Evolutionary conservation across 1,140 invertebrate genomes (phyloP).

Genomic region (Drosophila albomicans): DNA sequence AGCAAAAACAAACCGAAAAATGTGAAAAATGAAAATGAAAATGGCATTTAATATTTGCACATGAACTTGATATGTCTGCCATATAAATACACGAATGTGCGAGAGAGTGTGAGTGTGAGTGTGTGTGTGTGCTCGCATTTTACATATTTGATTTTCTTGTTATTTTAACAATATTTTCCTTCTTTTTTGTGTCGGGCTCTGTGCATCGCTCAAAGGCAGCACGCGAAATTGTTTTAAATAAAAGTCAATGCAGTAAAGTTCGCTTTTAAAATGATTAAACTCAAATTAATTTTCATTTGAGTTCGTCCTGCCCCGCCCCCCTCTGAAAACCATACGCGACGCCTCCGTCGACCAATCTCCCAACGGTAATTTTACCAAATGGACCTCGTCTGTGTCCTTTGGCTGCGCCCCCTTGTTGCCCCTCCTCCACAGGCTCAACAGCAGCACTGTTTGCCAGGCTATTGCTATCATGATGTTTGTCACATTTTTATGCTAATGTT

Average conservation of each 20-base stretch:
- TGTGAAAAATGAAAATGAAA: constrained; percentile 69
- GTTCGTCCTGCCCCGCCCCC: background rate
- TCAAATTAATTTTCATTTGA: constrained; percentile 76
- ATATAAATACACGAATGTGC: background rate
- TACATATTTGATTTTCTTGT: constrained; percentile 71
- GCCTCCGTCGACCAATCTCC: constrained; percentile 17
- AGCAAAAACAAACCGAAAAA: constrained; percentile 47
- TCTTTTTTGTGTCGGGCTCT: constrained; percentile 28
- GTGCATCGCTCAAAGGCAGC: constrained; percentile 47
- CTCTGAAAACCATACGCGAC: background rate
- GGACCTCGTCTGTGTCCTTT: constrained; percentile 20
- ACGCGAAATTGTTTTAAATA: constrained; percentile 76
- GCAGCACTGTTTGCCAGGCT: constrained; percentile 8
- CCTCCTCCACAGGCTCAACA: background rate
- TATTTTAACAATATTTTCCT: constrained; percentile 21
- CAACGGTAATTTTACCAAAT: constrained; percentile 49
- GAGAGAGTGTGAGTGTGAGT: constrained; percentile 10
- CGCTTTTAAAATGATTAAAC: constrained; percentile 81
- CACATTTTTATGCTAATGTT: constrained; percentile 79
- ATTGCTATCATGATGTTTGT: constrained; percentile 63
- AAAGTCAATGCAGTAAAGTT: constrained; percentile 69
- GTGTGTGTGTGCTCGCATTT: constrained; percentile 51
- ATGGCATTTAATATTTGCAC: constrained; percentile 78
- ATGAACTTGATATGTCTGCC: constrained; percentile 56
- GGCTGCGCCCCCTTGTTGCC: background rate